A percentile compares a stretch with the other conserved stretches of the same genome.
phyloP scores from a whole-genome alignment of 2,113 vertebrate genomes.

The Nerophis lumbriciformis region DNA sequence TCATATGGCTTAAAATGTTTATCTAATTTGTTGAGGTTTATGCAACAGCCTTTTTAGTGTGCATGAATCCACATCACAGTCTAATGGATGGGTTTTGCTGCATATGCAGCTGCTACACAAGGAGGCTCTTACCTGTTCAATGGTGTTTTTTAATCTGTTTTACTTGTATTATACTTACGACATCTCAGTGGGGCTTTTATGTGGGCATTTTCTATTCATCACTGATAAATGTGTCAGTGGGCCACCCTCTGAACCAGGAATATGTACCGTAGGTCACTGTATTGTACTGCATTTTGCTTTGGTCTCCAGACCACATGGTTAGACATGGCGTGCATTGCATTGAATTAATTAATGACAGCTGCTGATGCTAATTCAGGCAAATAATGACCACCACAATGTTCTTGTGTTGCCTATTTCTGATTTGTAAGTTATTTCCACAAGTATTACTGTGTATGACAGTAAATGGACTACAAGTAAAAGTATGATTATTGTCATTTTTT shows the following conservation, averaged over 20 bases:
- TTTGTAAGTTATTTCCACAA: too few species aligned
- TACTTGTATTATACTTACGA: background rate
- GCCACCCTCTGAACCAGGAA: conserved; percentile 3
- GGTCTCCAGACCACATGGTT: background rate
- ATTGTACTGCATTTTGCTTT: conserved; percentile 1
- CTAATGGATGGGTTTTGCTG: background rate
- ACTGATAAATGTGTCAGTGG: conserved; percentile 20
- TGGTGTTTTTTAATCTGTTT: background rate
- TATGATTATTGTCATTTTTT: too few species aligned
- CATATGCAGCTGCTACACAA: background rate
- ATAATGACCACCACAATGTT: too few species aligned
- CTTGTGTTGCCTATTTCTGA: too few species aligned
- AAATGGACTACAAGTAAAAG: too few species aligned
- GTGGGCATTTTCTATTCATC: too few species aligned
- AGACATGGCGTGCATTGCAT: too few species aligned
- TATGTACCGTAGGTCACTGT: conserved; percentile 44
- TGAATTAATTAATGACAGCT: too few species aligned
- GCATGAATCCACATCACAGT: background rate
- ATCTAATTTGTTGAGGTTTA: background rate
- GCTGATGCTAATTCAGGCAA: too few species aligned
- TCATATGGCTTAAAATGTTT: background rate
- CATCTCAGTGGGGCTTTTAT: too few species aligned
- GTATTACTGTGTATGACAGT: too few species aligned
- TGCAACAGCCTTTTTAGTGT: background rate
- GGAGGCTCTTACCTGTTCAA: background rate